Base-by-base conservation (phyloP, 2,797 vertebrate genomes). In the Xerus rutilus region DNA sequence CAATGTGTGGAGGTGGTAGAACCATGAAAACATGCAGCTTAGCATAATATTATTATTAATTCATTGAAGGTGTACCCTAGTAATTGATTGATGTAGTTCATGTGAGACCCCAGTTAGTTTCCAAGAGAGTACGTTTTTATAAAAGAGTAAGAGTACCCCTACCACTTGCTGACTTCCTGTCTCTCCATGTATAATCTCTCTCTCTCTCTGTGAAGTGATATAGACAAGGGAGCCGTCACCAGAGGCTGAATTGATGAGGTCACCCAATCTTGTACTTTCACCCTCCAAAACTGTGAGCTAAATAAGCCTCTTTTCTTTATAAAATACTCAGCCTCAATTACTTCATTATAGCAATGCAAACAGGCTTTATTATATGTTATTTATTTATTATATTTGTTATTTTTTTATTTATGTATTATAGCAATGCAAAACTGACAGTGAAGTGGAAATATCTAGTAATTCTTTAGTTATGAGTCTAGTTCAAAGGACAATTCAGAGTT, bases 371-470 rank as follows among this genome's bases (percentile, higher is more conserved):
- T 39, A 39, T 39, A 39, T n/a, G n/a, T 39, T 39, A 39, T 39
- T 39, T 39, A 39, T 39, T 39, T 39, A 39, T 39, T 39, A 39
- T 39, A 39, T 39, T 39, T 39, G 39, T 39, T 39, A 39, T 39
- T 39, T 2, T 39, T 39, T 39, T 39, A 39, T 39, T 39, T 39
- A 39, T 39, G 2, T 54, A 54, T 17, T 54, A 18, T 54, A 54
- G 52, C 52, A 54, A 54, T 17, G 52, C 17, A 3, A n/a, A 23
- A 4, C 30, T 35, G 15, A 39, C 12, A 73, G 39, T 11, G 70
- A 94, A 84, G n/a, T 74, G 45, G 45, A 92, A 95, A 81, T 95
- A 5, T 87, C 18, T 73, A 73, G 3, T 96, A 79, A 93, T 74
- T 57, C 14, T 76, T 95, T 76, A 77, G 28, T 89, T 86, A 39